These are phyloP conservation scores for Pachypeltis micranthus DNA, from an alignment of 1,140 invertebrate species.

Conservation along the genomic window DNA sequence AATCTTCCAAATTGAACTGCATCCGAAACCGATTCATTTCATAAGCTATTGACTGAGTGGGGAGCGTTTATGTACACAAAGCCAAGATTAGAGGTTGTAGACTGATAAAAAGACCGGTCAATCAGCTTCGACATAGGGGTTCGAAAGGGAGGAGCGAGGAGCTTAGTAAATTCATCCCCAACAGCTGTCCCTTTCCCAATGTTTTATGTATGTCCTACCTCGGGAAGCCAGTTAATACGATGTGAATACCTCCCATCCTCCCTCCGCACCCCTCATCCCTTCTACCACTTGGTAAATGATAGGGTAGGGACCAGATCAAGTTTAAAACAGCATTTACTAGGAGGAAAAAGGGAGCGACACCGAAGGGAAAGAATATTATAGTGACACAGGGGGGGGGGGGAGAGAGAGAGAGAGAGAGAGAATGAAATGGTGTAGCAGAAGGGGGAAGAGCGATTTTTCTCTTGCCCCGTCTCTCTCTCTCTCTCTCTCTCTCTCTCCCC, in stretches of 20 bases:
- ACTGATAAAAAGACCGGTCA: slow-evolving; percentile 3
- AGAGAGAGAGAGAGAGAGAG: neutral
- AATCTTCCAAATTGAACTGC: too few species aligned
- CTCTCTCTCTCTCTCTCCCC: too few species aligned
- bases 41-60: neutral
- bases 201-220: slow-evolving; percentile 8
- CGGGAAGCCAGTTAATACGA: neutral
- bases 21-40: neutral
- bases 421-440: too few species aligned
- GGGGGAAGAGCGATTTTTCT: too few species aligned
- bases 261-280: too few species aligned
- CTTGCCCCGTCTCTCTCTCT: too few species aligned
- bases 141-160: neutral
- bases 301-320: slow-evolving; percentile 3
- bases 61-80: neutral
- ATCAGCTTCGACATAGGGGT: too few species aligned
- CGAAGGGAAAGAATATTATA: too few species aligned
- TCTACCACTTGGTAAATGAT: slow-evolving; percentile 7
- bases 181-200: slow-evolving; percentile 3
- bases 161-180: neutral
- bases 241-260: slow-evolving; percentile 3
- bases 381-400: neutral
- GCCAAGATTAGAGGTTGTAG: slow-evolving; percentile 4
- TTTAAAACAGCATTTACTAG: slow-evolving; percentile 3
- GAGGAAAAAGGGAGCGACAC: neutral